Evolutionary conservation across 2,888 invertebrate genomes (phyloP).

Genomic region (Caenorhabditis auriculariae): DNA sequence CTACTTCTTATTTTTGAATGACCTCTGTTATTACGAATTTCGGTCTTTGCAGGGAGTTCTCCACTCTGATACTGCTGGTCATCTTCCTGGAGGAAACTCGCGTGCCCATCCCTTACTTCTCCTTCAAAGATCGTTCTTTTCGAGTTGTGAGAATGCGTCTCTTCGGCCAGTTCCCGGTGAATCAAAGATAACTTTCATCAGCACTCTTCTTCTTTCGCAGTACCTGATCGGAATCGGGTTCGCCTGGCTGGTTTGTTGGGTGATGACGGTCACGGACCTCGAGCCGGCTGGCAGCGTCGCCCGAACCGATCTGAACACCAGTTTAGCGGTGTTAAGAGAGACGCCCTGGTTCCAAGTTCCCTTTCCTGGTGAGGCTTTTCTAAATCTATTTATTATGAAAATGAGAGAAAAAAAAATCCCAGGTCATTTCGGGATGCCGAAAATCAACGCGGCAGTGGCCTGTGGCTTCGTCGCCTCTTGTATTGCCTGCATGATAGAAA

Average conservation of each 20-base stretch:
- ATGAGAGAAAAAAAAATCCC: not conserved
- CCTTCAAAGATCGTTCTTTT: slow-evolving; percentile 19
- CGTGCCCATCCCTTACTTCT: slow-evolving; percentile 47
- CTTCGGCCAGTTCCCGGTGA: slow-evolving; percentile 54
- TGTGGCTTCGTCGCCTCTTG: slow-evolving; percentile 52
- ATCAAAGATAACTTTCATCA: too few species aligned
- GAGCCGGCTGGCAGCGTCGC: slow-evolving; percentile 44
- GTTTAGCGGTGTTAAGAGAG: slow-evolving; percentile 39
- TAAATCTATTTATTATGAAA: not conserved
- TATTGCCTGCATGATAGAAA: slow-evolving; percentile 50
- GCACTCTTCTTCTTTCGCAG: slow-evolving; percentile 15
- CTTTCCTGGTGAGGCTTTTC: slow-evolving; percentile 43
- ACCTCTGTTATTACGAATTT: too few species aligned
- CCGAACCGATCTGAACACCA: slow-evolving; percentile 46
- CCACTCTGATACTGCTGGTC: slow-evolving; percentile 38
- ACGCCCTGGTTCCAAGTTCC: slow-evolving; percentile 55
- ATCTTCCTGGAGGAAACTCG: slow-evolving; percentile 44
- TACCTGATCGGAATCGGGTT: slow-evolving; percentile 49
- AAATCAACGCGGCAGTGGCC: slow-evolving; percentile 42
- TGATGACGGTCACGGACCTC: slow-evolving; percentile 43
- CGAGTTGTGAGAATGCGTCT: slow-evolving; percentile 22
- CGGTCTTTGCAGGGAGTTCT: too few species aligned
- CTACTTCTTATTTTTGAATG: too few species aligned
- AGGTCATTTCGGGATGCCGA: slow-evolving; percentile 52
- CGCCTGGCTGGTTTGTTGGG: slow-evolving; percentile 48